Conservation (phyloP, 2,888 invertebrate genomes). For the Nymphalis c-album region DNA sequence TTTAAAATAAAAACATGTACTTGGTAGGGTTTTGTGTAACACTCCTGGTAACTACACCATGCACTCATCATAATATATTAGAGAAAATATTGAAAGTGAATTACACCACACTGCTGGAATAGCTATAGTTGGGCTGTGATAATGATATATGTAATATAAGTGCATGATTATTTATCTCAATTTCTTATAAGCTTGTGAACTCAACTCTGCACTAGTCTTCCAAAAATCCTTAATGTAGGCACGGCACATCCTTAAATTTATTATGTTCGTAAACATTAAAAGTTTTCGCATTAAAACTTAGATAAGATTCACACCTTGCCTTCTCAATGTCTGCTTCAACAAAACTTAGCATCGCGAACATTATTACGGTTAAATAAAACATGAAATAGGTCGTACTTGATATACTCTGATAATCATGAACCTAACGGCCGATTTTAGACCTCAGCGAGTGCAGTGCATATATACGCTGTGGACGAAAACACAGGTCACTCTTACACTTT, state of each 20-base stretch:
- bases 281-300: constrained; percentile 40
- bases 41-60: no score
- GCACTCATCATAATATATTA: no score
- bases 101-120: no score
- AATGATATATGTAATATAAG: not conserved
- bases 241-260: constrained; percentile 29
- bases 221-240: constrained; percentile 7
- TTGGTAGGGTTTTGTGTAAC: no score
- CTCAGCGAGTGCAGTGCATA: not conserved
- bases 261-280: constrained; percentile 35
- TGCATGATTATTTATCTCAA: not conserved
- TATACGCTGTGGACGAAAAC: no score
- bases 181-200: no score
- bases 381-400: not conserved
- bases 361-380: not conserved
- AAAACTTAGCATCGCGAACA: constrained; percentile 12
- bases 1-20: no score
- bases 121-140: no score
- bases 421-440: no score
- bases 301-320: constrained; percentile 35
- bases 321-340: constrained; percentile 30
- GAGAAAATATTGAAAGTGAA: no score
- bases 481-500: no score
- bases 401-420: not conserved
- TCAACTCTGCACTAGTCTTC: not conserved